Percentiles rank a stretch among this genome's conserved stretches.
These are phyloP conservation scores for Papilio machaon DNA, from an alignment of 1,140 invertebrate species.

Conservation along the genomic window DNA sequence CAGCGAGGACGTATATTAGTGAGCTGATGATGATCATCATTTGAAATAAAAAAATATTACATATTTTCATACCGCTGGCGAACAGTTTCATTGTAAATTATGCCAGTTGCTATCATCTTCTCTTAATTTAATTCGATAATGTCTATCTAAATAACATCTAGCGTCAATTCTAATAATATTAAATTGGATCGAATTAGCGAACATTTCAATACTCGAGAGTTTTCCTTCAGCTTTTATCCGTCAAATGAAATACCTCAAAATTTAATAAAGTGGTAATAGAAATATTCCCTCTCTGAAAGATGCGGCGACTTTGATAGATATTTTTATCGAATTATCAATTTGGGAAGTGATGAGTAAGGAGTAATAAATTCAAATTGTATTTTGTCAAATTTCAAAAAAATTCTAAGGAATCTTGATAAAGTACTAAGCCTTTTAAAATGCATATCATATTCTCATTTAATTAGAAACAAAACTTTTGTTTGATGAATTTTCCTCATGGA, in stretches of 20 bases:
- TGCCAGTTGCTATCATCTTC: not conserved
- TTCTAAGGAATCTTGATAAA: not conserved
- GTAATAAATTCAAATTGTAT: not conserved
- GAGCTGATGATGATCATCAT: no score
- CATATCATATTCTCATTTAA: no score
- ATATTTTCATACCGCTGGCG: no score
- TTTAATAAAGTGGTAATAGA: conserved; percentile 21
- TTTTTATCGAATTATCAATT: conserved; percentile 12
- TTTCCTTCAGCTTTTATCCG: conserved; percentile 27
- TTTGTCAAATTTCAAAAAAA: not conserved
- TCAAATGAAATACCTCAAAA: conserved; percentile 28
- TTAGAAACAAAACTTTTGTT: no score
- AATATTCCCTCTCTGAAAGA: not conserved
- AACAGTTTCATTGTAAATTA: not conserved
- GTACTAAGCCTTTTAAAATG: no score
- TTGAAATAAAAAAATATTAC: no score
- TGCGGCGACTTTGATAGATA: not conserved
- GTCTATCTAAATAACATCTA: not conserved
- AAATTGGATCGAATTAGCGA: conserved; percentile 24
- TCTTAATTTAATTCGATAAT: not conserved
- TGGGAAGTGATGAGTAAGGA: not conserved
- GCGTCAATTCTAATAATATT: not conserved
- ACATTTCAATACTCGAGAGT: conserved; percentile 14
- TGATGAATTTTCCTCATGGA: no score
- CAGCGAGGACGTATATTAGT: no score